phyloP scores from a whole-genome alignment of 2,797 vertebrate genomes.

The Odontamblyopus rebecca region DNA sequence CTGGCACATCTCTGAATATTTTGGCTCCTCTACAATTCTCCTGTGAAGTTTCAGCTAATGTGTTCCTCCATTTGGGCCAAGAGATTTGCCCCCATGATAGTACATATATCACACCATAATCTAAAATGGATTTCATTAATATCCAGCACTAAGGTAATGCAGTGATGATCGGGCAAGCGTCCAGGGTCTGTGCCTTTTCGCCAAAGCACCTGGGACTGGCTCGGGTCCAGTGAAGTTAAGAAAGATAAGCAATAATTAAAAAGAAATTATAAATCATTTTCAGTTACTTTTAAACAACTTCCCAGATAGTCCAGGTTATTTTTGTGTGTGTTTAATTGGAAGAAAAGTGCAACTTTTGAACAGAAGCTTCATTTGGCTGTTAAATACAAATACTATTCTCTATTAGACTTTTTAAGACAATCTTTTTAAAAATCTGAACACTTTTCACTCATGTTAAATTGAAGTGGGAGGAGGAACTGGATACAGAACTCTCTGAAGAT shows the following conservation, averaged over 20 bases:
- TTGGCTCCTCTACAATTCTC: neutral
- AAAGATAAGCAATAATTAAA: neutral
- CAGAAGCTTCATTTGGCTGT: too few species aligned
- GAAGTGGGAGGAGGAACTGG: too few species aligned
- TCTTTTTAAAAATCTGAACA: too few species aligned
- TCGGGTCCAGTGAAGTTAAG: neutral
- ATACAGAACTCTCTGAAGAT: too few species aligned
- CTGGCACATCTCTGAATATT: neutral
- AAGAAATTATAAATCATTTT: neutral
- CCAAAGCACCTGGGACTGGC: neutral
- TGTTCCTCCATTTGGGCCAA: neutral
- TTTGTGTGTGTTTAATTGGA: too few species aligned
- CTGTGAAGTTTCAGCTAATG: neutral
- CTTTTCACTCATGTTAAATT: too few species aligned
- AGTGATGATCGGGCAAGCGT: neutral
- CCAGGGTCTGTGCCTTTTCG: neutral
- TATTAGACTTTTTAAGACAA: too few species aligned
- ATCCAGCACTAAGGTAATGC: neutral
- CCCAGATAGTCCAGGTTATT: too few species aligned
- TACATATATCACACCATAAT: slow-evolving; percentile 3
- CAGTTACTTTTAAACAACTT: neutral
- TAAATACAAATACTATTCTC: too few species aligned
- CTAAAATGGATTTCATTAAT: slow-evolving; percentile 9
- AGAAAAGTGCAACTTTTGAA: too few species aligned
- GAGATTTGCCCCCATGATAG: neutral